phyloP scores from a whole-genome alignment of 2,888 invertebrate genomes.

The Drosophila borealis region DNA sequence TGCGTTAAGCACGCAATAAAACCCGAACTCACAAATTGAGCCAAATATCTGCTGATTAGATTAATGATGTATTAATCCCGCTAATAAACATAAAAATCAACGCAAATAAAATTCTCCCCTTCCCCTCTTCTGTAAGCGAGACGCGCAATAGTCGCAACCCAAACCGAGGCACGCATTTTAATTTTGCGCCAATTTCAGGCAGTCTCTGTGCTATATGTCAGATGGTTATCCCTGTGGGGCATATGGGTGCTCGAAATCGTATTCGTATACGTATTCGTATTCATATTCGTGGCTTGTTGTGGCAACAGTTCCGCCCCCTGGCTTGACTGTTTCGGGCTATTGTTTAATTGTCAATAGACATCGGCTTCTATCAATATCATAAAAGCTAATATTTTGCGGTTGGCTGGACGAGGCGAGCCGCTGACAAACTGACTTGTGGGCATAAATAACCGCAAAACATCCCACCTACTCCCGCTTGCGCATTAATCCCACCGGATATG shows the following conservation, averaged over 20 bases:
- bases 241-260: slow-evolving; percentile 18
- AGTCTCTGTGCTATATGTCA: slow-evolving; percentile 2
- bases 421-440: slow-evolving; percentile 60
- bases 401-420: slow-evolving; percentile 65
- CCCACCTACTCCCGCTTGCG: slow-evolving; percentile 51
- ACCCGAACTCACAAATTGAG: slow-evolving; percentile 5
- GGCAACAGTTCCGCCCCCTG: slow-evolving; percentile 57
- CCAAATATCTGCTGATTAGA: slow-evolving; percentile 74
- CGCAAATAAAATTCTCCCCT: slow-evolving; percentile 61
- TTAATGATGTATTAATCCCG: slow-evolving; percentile 80
- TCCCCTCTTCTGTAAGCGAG: background rate
- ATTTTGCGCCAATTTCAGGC: slow-evolving; percentile 55
- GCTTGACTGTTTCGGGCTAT: slow-evolving; percentile 46
- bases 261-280: slow-evolving; percentile 9
- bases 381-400: slow-evolving; percentile 83
- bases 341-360: slow-evolving; percentile 84
- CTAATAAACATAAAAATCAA: slow-evolving; percentile 80
- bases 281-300: slow-evolving; percentile 39
- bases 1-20: slow-evolving; percentile 50
- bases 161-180: slow-evolving; percentile 53
- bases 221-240: slow-evolving; percentile 50
- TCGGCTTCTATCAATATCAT: slow-evolving; percentile 83
- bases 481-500: slow-evolving; percentile 84
- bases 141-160: background rate
- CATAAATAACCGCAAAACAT: slow-evolving; percentile 57